Evolutionary conservation across 2,888 invertebrate genomes (phyloP).

Genomic region (Creontiades dilutus): DNA sequence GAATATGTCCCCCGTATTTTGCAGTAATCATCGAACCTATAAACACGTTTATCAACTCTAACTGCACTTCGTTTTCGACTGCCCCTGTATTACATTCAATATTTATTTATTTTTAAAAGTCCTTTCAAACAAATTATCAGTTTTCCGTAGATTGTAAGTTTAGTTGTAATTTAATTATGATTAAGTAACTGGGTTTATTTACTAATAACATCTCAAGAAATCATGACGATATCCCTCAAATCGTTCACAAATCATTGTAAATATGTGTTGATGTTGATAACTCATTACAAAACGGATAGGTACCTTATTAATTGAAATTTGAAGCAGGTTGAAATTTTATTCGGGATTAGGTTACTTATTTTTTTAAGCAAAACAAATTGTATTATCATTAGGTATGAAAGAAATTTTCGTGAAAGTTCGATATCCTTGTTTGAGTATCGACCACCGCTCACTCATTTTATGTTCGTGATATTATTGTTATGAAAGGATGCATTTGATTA

Average conservation of each 20-base stretch:
- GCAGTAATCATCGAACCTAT: not conserved
- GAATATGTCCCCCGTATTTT: not conserved
- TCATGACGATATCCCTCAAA: not conserved
- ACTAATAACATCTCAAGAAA: not conserved
- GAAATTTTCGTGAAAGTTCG: slow-evolving; percentile 15
- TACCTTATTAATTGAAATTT: not conserved
- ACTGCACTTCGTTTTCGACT: not conserved
- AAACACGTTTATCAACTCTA: not conserved
- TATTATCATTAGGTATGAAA: not conserved
- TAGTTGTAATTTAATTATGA: slow-evolving; percentile 3
- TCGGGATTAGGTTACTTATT: not conserved
- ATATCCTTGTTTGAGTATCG: not conserved
- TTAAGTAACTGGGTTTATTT: not conserved
- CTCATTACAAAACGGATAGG: not conserved
- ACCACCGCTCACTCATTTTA: slow-evolving; percentile 33
- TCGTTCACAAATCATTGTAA: slow-evolving; percentile 6
- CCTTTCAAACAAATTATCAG: slow-evolving; percentile 1
- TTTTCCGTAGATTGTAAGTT: not conserved
- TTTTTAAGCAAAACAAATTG: not conserved
- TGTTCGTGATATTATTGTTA: slow-evolving; percentile 31
- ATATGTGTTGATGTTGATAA: not conserved
- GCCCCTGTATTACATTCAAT: slow-evolving; percentile 12
- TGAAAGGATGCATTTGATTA: slow-evolving; percentile 8
- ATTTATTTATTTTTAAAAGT: slow-evolving; percentile 8
- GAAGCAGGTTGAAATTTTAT: not conserved